These are phyloP conservation scores for Bembecia ichneumoniformis DNA, from an alignment of 2,888 invertebrate species.

Conservation along the genomic window DNA sequence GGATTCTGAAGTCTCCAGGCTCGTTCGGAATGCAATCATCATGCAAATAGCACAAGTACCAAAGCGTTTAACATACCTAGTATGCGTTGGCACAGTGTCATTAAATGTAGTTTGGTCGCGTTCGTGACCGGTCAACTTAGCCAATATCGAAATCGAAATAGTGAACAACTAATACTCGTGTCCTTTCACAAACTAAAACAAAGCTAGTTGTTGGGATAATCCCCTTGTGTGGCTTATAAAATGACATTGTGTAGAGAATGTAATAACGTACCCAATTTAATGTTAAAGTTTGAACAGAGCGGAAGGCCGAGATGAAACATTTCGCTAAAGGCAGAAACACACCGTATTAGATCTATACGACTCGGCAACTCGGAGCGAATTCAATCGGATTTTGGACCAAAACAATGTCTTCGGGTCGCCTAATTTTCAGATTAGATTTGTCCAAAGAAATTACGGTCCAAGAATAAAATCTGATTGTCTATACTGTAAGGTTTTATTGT, in stretches of 20 bases:
- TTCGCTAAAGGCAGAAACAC: neutral
- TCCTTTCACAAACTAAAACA: slow-evolving; percentile 30
- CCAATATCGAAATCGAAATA: slow-evolving; percentile 41
- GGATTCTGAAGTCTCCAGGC: no score
- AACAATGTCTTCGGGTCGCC: no score
- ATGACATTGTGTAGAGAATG: neutral
- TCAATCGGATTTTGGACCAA: no score
- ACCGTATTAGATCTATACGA: no score
- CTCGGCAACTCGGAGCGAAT: no score
- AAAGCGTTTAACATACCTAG: neutral
- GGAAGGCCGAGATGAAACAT: neutral
- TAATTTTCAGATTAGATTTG: no score
- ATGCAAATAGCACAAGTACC: neutral
- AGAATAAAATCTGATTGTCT: no score
- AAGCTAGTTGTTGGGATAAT: slow-evolving; percentile 16
- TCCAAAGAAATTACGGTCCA: no score
- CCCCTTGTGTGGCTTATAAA: neutral
- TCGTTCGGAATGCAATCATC: neutral
- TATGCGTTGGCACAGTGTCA: slow-evolving; percentile 1
- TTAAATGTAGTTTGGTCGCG: slow-evolving; percentile 19
- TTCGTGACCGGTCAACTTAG: slow-evolving; percentile 35
- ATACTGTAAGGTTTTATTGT: no score
- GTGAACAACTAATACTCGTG: slow-evolving; percentile 32
- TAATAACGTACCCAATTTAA: neutral
- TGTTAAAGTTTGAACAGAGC: neutral